These are phyloP conservation scores for Chaetura pelagica DNA, from an alignment of 2,113 vertebrate species.

Conservation along the genomic window DNA sequence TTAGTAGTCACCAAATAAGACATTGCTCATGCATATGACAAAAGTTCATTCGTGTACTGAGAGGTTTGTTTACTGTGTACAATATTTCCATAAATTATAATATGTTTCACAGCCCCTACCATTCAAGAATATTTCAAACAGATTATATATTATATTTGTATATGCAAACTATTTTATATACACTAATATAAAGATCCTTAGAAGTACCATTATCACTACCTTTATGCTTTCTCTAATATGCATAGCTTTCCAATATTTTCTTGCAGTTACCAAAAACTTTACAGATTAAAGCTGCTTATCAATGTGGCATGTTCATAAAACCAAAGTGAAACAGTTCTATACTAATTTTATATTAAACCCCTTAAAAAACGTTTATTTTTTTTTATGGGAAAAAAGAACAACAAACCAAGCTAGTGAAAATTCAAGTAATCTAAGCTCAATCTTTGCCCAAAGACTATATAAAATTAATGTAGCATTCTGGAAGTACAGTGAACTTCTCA, in stretches of 20 bases:
- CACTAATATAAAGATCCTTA: slow-evolving; percentile 71
- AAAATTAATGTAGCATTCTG: slow-evolving; percentile 42
- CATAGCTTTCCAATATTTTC: slow-evolving; percentile 68
- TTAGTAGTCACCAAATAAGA: slow-evolving; percentile 65
- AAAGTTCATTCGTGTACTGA: slow-evolving; percentile 41
- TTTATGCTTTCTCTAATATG: slow-evolving; percentile 62
- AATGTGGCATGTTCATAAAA: slow-evolving; percentile 66
- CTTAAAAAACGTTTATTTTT: slow-evolving; percentile 39
- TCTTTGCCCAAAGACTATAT: slow-evolving; percentile 14
- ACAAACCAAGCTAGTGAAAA: slow-evolving; percentile 30
- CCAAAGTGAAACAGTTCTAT: slow-evolving; percentile 46
- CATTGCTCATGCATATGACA: slow-evolving; percentile 61
- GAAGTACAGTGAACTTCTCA: slow-evolving; percentile 53
- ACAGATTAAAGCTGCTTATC: slow-evolving; percentile 71
- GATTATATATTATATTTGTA: slow-evolving; percentile 66
- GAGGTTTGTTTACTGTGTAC: slow-evolving; percentile 55
- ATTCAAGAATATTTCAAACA: slow-evolving; percentile 63
- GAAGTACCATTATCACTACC: slow-evolving; percentile 63
- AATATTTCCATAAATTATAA: slow-evolving; percentile 57
- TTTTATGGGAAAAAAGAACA: slow-evolving; percentile 4
- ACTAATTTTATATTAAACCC: slow-evolving; percentile 55
- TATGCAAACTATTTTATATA: slow-evolving; percentile 70
- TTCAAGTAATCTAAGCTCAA: slow-evolving; percentile 64
- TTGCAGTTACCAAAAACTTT: slow-evolving; percentile 64
- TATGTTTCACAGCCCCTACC: slow-evolving; percentile 48